Evolutionary conservation across 2,797 vertebrate species (phyloP), one percentile per base, ranked within the genome.

Genomic region (Anas bernieri): DNA sequence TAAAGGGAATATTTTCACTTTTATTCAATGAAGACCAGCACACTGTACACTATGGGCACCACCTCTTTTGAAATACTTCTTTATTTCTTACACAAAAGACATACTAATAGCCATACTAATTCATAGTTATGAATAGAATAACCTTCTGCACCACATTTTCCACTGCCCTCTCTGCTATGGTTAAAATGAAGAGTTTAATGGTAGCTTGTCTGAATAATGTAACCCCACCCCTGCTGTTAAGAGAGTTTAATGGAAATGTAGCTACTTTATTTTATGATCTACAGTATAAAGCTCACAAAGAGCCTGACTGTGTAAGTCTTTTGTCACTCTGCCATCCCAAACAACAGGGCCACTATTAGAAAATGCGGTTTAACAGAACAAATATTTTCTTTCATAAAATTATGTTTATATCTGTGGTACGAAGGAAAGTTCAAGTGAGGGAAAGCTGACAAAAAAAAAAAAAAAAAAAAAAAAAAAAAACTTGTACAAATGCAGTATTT

Each of bases 171-270:
- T 94, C 58, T 62, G 50, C 61, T 94, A 23, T 20, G n/a, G 62
- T 90, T 94, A 92, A 92, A 96, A 90, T 83, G 4, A 86, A 94
- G 86, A 80, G 43, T 67, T 91, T 94, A 95, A 78, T 91, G 35
- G 33, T 68, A 91, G 46, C 50, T 90, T 93, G 39, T 54, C 72
- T 94, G 68, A 96, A 90, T 96, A 92, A 86, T 67, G 56, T 66
- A 91, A 85, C 37, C 37, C 76, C 79, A 88, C 54, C 55, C 41
- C 81, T 93, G 61, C 73, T 84, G 59, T 96, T 95, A 70, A 79
- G 8, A 82, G n/a, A 84, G 28, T 88, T 88, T 87, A 92, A 88
- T 64, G 54, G 56, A 88, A 83, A 94, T 39, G 50, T 88, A 94
- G 93, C 87, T 95, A 93, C 35, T 92, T 67, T 12, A 31, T 86